Conservation (phyloP, 2,888 invertebrate genomes). For the Seira musarum region DNA sequence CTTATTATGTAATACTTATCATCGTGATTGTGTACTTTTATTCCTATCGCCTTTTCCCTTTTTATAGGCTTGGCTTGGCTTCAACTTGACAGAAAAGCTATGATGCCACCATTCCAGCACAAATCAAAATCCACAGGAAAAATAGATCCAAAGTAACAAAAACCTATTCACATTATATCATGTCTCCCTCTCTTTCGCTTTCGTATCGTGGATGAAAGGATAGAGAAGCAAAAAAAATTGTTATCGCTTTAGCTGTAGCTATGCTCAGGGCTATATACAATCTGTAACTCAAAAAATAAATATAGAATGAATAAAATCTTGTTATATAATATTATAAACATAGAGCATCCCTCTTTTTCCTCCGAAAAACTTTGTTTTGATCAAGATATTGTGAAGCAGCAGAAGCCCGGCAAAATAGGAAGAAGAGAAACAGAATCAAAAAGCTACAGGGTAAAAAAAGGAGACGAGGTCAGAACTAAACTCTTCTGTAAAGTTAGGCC, state of each 20-base stretch:
- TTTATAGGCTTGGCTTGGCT: too few species aligned
- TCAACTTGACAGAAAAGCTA: too few species aligned
- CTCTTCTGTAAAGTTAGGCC: too few species aligned
- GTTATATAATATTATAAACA: too few species aligned
- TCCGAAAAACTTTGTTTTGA: neutral
- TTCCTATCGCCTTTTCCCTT: constrained; percentile 54
- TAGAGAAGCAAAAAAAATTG: constrained; percentile 42
- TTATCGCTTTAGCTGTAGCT: constrained; percentile 55
- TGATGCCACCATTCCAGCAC: constrained; percentile 4
- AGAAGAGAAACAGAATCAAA: constrained; percentile 25
- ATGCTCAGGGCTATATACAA: constrained; percentile 51
- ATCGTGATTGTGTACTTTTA: constrained; percentile 34
- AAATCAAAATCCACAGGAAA: constrained; percentile 42
- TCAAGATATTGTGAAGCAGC: constrained; percentile 1
- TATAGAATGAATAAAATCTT: neutral
- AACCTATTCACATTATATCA: constrained; percentile 51
- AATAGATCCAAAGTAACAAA: constrained; percentile 37
- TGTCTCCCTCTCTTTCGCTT: constrained; percentile 25
- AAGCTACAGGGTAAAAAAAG: constrained; percentile 43
- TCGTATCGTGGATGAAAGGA: constrained; percentile 44
- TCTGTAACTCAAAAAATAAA: constrained; percentile 17
- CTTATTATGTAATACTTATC: constrained; percentile 45
- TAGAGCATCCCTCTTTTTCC: neutral
- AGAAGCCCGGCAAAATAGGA: too few species aligned
- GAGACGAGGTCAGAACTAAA: constrained; percentile 68